Evolutionary conservation across 2,888 invertebrate genomes (phyloP).

Genomic region (Drosophila robusta): DNA sequence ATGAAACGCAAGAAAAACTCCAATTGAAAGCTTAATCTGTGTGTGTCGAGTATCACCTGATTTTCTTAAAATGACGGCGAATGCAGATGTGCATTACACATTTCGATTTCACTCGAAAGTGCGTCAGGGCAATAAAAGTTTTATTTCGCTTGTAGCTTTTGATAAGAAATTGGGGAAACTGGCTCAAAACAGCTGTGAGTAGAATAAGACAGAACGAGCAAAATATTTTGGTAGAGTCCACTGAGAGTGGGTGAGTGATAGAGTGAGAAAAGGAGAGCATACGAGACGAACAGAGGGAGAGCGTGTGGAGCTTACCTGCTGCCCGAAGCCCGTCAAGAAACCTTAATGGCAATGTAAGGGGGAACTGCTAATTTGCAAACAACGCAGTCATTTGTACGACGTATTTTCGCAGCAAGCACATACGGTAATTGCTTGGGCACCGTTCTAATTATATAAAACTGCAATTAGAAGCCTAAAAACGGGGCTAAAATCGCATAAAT

Average conservation of each 20-base stretch:
- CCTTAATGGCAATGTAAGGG: slow-evolving; percentile 43
- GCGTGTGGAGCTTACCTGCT: slow-evolving; percentile 58
- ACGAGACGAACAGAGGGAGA: slow-evolving; percentile 42
- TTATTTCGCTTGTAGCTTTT: slow-evolving; percentile 34
- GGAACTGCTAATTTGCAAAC: slow-evolving; percentile 49
- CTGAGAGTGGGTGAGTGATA: slow-evolving; percentile 9
- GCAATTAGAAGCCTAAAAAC: slow-evolving; percentile 24
- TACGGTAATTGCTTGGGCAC: slow-evolving; percentile 9
- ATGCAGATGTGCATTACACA: background rate
- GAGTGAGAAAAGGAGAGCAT: slow-evolving; percentile 15
- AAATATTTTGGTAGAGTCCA: slow-evolving; percentile 38
- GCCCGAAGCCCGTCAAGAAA: slow-evolving; percentile 62
- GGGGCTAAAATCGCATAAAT: slow-evolving; percentile 41
- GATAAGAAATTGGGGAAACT: slow-evolving; percentile 49
- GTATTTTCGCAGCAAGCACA: slow-evolving; percentile 21
- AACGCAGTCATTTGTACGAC: slow-evolving; percentile 37
- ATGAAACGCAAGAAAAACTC: background rate
- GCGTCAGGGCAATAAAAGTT: slow-evolving; percentile 21
- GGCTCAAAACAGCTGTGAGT: slow-evolving; percentile 55
- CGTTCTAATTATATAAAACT: slow-evolving; percentile 35
- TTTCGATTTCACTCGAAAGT: slow-evolving; percentile 14
- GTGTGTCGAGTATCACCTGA: slow-evolving; percentile 5
- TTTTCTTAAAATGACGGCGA: slow-evolving; percentile 7
- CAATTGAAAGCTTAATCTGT: background rate
- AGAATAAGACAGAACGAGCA: slow-evolving; percentile 38